Evolutionary conservation across 2,113 vertebrate species (phyloP), one percentile per base, ranked within the genome.

Genomic region (Empidonax alnorum): DNA sequence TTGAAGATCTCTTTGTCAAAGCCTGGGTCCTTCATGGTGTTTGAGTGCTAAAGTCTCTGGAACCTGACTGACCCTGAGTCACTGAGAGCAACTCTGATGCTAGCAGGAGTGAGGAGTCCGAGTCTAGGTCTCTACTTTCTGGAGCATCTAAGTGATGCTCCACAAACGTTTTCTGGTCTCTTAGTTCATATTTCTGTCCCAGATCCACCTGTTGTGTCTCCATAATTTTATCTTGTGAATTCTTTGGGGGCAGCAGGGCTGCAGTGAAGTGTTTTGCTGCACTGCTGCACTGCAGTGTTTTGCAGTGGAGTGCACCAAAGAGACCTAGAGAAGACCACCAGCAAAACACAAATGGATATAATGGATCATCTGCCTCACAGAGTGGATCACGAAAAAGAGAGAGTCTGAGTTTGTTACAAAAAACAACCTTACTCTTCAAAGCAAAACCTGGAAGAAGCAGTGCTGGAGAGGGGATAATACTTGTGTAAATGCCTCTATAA

Each of bases 401-500:
- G 52, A 75, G 21, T 30, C 58, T 2, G 3, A 27, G n/a, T 74
- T 89, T 77, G 13, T 81, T 83, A 66, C 58, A 52, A 12, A 72
- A 68, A 56, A 31, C 75, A 53, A n/a, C 37, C 49, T 71, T 86
- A 23, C 9, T 65, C 25, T 79, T 84, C 41, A 50, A 44, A 66
- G 22, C 58, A 63, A 71, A 80, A 81, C 76, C 84, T 96, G 72
- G 59, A 72, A 90, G 59, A 69, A 74, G 50, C 19, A 65, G 37
- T 74, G 31, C 23, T 76, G 63, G 71, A 41, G 69, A 24, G 47
- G 44, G 19, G 17, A 5, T 65, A 46, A 23, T 71, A 25, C 9
- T 49, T 58, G 53, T 37, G 33, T 71, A 78, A 87, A 87, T 92
- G 71, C 44, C 23, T 55, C 44, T 37, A 30, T 71, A 78, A 87